Evolutionary conservation across 2,888 invertebrate species (phyloP).

Genomic region (Magallana nippona): DNA sequence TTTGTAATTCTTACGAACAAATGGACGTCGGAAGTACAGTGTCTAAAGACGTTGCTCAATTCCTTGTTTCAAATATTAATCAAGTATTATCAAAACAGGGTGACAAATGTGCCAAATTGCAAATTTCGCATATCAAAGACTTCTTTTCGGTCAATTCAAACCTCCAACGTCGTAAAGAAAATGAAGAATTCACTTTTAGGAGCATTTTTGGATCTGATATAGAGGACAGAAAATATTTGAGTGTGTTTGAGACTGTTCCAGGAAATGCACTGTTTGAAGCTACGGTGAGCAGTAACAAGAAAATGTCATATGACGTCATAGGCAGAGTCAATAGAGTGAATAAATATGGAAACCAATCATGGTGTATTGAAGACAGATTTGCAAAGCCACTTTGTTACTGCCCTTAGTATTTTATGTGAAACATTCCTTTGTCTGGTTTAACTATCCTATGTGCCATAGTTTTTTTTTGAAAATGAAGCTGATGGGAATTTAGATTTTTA

Average conservation of each 20-base stretch:
- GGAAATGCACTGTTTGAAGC: constrained; percentile 62
- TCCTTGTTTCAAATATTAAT: constrained; percentile 65
- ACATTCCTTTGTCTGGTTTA: too few species aligned
- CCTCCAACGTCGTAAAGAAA: constrained; percentile 53
- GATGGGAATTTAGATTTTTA: too few species aligned
- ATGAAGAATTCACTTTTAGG: constrained; percentile 56
- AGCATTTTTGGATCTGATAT: constrained; percentile 84
- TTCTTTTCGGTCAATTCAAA: constrained; percentile 52
- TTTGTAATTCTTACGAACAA: constrained; percentile 90
- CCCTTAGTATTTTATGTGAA: constrained; percentile 18
- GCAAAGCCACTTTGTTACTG: constrained; percentile 61
- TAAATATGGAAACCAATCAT: constrained; percentile 61
- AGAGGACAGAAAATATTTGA: constrained; percentile 55
- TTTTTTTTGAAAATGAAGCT: too few species aligned
- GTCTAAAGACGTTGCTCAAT: constrained; percentile 82
- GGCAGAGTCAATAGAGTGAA: constrained; percentile 63
- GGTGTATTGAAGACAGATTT: constrained; percentile 56
- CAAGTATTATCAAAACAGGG: constrained; percentile 59
- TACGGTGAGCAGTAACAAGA: constrained; percentile 52
- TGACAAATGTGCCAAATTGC: constrained; percentile 84
- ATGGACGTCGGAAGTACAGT: constrained; percentile 82
- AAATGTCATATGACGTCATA: constrained; percentile 51
- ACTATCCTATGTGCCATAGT: too few species aligned
- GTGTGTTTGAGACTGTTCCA: constrained; percentile 58
- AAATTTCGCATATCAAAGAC: constrained; percentile 64